Evolutionary conservation across 2,113 vertebrate genomes (phyloP), one percentile per base, ranked within the genome.

Genomic region (Lycaon pictus): DNA sequence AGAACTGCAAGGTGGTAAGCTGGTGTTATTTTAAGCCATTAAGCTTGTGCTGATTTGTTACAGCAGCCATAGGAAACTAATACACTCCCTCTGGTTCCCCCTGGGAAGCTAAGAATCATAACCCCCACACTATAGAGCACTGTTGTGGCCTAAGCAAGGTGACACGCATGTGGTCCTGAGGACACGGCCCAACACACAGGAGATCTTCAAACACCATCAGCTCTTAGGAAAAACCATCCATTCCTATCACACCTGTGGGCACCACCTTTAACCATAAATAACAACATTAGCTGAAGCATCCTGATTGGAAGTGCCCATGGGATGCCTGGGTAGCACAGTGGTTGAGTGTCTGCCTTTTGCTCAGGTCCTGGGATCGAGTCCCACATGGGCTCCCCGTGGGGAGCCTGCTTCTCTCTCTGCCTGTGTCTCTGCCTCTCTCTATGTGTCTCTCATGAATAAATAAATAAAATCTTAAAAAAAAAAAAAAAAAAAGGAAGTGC

Each of bases 121-220:
- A 29, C 23, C 7, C 2, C 37, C 17, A 4, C 0, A 5, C 51
- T 5, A 22, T 0, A 29, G 55, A 58, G 22, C 3, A 29, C 56
- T 2, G 1, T 29, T n/a, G 35, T 7, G 2, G 53, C 23, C 48
- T 23, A 7, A 11, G 65, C 58, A 48, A 56, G 56, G 53, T 7
- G 67, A 58, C 55, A 29, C 20, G 2, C 0, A 1, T 12, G 11
- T 43, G 56, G 60, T 15, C 60, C 58, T 27, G 2, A 35, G 90
- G 82, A 71, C 55, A 22, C 35, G 37, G n/a, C 74, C 71, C 79
- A 62, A 69, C 51, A 13, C 62, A 74, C 4, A 55, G 55, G 20
- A n/a, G 58, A 48, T 13, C 4, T 16, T 55, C 55, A 71, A 22
- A 23, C 76, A 19, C 7, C 51, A 29, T 29, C 13, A 55, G 77